Conservation (phyloP, 2,113 vertebrate genomes). For the Apistogramma diplotaenia region DNA sequence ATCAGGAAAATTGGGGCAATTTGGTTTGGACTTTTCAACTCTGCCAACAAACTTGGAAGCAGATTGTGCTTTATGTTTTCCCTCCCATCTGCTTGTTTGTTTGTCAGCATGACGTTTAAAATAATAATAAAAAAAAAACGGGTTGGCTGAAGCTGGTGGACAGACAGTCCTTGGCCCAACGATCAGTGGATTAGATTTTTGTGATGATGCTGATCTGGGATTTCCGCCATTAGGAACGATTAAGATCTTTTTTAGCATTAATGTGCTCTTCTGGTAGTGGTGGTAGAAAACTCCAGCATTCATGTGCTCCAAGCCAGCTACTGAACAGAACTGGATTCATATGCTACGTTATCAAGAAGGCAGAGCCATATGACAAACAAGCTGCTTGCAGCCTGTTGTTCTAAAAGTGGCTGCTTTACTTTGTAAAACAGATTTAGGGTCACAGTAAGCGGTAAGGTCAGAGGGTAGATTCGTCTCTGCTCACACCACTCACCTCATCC, state of each 20-base stretch:
- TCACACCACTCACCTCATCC: conserved; percentile 81
- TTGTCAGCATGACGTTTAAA: conserved; percentile 44
- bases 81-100: conserved; percentile 58
- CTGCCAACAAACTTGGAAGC: conserved; percentile 57
- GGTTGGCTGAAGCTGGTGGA: conserved; percentile 37
- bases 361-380: conserved; percentile 28
- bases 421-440: background rate
- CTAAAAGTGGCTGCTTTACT: background rate
- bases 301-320: background rate
- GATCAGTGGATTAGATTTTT: conserved; percentile 59
- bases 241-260: conserved; percentile 33
- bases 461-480: background rate
- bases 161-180: conserved; percentile 58
- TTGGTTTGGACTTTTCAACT: conserved; percentile 40
- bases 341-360: conserved; percentile 27
- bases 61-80: conserved; percentile 33
- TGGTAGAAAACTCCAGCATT: conserved; percentile 4
- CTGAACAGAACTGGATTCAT: conserved; percentile 11
- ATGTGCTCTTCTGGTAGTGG: conserved; percentile 16
- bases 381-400: conserved; percentile 15
- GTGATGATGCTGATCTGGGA: conserved; percentile 62
- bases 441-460: background rate
- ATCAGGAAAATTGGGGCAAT: conserved; percentile 1
- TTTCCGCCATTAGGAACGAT: conserved; percentile 50
- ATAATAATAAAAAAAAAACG: background rate